Percentiles rank a stretch among this genome's conserved stretches.
phyloP scores from a whole-genome alignment of 2,888 invertebrate genomes.

The Nephrotoma appendiculata region DNA sequence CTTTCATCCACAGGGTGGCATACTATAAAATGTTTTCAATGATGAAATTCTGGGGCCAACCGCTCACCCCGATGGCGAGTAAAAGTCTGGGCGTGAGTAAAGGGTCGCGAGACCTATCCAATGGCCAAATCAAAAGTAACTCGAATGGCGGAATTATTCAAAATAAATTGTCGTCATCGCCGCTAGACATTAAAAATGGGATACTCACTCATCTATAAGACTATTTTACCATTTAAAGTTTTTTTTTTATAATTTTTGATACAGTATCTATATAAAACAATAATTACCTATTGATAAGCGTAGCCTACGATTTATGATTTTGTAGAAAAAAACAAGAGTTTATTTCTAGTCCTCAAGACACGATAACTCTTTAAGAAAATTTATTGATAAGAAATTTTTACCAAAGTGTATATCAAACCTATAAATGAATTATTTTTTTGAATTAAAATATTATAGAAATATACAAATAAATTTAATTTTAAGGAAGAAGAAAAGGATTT shows the following conservation, averaged over 20 bases:
- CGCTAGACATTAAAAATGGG: not conserved
- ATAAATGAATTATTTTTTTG: not conserved
- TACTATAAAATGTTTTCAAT: constrained; percentile 28
- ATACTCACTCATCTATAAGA: constrained; percentile 4
- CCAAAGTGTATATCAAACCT: not conserved
- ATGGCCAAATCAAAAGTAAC: constrained; percentile 24
- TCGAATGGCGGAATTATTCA: constrained; percentile 19
- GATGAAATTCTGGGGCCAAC: constrained; percentile 31
- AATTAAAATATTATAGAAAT: not conserved
- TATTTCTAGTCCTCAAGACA: not conserved
- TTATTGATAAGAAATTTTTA: not conserved
- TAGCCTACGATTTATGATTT: not conserved
- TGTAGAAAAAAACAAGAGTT: not conserved
- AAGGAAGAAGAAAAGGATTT: not conserved
- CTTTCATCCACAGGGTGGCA: constrained; percentile 22
- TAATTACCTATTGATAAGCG: not conserved
- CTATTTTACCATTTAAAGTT: not conserved
- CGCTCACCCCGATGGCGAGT: constrained; percentile 29
- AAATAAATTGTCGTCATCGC: not conserved
- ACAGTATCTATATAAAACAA: not conserved
- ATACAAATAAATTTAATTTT: not conserved
- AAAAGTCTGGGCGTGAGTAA: constrained; percentile 29
- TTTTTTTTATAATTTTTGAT: not conserved
- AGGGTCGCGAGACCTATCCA: constrained; percentile 27
- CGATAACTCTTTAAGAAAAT: not conserved